A percentile compares a stretch with the other conserved stretches of the same genome.
Conservation (phyloP, 2,888 invertebrate genomes). For the Callyntrura sp. region DNA sequence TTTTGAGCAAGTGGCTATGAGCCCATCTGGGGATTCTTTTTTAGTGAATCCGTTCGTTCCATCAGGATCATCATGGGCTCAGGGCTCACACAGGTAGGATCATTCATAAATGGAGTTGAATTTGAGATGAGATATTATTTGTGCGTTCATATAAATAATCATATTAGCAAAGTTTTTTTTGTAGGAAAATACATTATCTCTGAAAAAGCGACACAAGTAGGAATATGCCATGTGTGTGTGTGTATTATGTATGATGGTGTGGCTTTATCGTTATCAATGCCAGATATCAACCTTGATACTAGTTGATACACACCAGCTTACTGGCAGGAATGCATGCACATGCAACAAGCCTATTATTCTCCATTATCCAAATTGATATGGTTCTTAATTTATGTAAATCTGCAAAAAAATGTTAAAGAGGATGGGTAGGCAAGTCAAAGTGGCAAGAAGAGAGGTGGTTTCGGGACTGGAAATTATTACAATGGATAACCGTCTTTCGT, state of each 20-base stretch:
- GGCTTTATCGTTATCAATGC: constrained; percentile 45
- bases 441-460: no score
- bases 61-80: no score
- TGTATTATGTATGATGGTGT: neutral
- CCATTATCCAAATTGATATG: constrained; percentile 72
- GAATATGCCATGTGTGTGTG: no score
- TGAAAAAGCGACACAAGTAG: no score
- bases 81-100: neutral
- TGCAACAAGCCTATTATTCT: constrained; percentile 60
- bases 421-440: neutral
- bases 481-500: no score
- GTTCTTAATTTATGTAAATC: constrained; percentile 73
- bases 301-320: neutral
- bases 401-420: constrained; percentile 32
- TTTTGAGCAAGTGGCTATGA: neutral
- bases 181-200: neutral
- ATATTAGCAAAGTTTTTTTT: constrained; percentile 22
- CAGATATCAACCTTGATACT: constrained; percentile 52
- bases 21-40: neutral
- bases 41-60: neutral
- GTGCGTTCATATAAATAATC: constrained; percentile 39
- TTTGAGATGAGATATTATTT: constrained; percentile 18
- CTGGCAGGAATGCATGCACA: neutral
- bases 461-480: no score
- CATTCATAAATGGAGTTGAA: constrained; percentile 2